Percentiles rank a stretch among this genome's conserved stretches.
Conservation (phyloP, 1,140 invertebrate genomes). For the Drosophila parvula region DNA sequence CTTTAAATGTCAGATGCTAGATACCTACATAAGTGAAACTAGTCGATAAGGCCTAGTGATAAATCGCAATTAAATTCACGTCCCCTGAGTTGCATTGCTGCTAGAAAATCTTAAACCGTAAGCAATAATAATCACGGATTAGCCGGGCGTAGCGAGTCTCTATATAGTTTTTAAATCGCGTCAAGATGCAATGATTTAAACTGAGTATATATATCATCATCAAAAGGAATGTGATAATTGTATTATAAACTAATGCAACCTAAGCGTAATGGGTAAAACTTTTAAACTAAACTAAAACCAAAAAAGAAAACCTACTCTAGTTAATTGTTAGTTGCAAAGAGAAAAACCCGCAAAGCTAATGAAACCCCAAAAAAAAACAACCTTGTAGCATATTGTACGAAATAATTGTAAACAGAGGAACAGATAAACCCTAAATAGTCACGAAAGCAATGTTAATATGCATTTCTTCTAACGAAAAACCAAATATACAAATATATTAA, state of each 20-base stretch:
- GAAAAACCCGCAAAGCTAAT: slow-evolving; percentile 17
- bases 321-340: slow-evolving; percentile 32
- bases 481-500: slow-evolving; percentile 4
- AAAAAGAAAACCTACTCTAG: slow-evolving; percentile 19
- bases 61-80: slow-evolving; percentile 25
- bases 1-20: slow-evolving; percentile 60
- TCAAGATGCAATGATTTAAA: slow-evolving; percentile 64
- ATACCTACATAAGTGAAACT: slow-evolving; percentile 46
- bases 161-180: slow-evolving; percentile 40
- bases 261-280: slow-evolving; percentile 60
- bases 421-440: slow-evolving; percentile 5
- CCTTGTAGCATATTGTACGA: slow-evolving; percentile 44
- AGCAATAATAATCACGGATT: slow-evolving; percentile 41
- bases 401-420: slow-evolving; percentile 34
- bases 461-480: slow-evolving; percentile 53
- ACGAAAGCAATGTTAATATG: slow-evolving; percentile 62
- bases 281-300: slow-evolving; percentile 51
- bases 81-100: slow-evolving; percentile 43
- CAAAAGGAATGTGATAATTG: slow-evolving; percentile 82
- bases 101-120: slow-evolving; percentile 26
- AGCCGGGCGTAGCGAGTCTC: slow-evolving; percentile 38
- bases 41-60: slow-evolving; percentile 59
- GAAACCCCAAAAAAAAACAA: slow-evolving; percentile 5
- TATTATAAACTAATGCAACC: slow-evolving; percentile 79
- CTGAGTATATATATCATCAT: slow-evolving; percentile 76